Conservation (phyloP, 2,888 invertebrate genomes). For the Parnassius orleans region DNA sequence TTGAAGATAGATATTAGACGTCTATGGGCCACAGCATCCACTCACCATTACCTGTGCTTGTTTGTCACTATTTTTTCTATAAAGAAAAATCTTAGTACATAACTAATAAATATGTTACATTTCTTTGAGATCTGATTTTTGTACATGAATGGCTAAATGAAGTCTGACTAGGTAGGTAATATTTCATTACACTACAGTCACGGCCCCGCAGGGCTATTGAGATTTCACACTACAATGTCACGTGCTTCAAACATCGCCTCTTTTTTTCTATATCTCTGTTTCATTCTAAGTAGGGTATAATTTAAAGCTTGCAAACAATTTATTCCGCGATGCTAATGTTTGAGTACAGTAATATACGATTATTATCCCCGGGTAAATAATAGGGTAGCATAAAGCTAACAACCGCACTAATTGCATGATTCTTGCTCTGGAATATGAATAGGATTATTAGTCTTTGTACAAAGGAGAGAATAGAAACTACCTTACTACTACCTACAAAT, state of each 20-base stretch:
- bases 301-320: constrained; percentile 22
- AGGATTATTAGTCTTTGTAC: no score
- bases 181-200: constrained; percentile 9
- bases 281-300: constrained; percentile 22
- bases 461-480: no score
- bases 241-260: constrained; percentile 2
- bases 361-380: constrained; percentile 20
- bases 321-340: constrained; percentile 19
- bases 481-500: no score
- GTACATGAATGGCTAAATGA: no score
- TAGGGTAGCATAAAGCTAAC: constrained; percentile 2
- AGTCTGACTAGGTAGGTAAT: not conserved
- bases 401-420: constrained; percentile 10
- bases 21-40: no score
- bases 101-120: no score
- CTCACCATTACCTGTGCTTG: no score
- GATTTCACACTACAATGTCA: constrained; percentile 21
- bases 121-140: no score
- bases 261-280: constrained; percentile 3
- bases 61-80: no score
- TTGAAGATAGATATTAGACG: no score
- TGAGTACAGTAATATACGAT: constrained; percentile 24
- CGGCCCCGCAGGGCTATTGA: constrained; percentile 18
- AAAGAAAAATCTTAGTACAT: no score
- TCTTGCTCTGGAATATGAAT: not conserved